phyloP scores from a whole-genome alignment of 2,797 vertebrate genomes.

The Crenuchus spilurus region DNA sequence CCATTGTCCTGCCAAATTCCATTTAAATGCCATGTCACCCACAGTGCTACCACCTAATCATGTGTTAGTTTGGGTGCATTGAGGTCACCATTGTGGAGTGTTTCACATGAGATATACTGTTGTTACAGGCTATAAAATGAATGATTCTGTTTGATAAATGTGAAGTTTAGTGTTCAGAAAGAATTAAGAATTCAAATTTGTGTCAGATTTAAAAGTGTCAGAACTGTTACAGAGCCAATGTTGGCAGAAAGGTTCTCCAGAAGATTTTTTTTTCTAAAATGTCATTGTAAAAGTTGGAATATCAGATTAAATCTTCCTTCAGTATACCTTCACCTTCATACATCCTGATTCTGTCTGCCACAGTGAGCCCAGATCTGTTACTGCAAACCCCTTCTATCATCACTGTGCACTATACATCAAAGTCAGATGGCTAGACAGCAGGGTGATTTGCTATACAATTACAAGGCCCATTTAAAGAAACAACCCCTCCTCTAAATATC shows the following conservation, averaged over 20 bases:
- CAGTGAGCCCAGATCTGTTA: background rate
- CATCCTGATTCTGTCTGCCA: background rate
- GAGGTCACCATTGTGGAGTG: background rate
- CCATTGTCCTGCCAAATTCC: conserved; percentile 28
- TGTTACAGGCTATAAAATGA: background rate
- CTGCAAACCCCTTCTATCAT: background rate
- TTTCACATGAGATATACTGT: background rate
- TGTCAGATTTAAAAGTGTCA: no score
- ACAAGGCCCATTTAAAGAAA: background rate
- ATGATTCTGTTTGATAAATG: background rate
- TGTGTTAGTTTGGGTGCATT: conserved; percentile 24
- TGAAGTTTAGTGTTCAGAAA: background rate
- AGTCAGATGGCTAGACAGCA: background rate
- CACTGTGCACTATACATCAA: background rate
- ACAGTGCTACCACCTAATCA: background rate
- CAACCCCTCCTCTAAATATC: background rate
- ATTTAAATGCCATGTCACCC: conserved; percentile 21
- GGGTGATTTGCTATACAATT: background rate
- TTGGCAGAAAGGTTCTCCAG: no score
- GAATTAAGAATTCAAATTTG: background rate
- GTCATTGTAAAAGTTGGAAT: background rate
- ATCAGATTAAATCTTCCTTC: background rate
- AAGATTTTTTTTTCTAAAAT: no score
- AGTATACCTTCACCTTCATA: background rate
- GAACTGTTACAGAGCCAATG: no score